Conservation (phyloP, 2,113 vertebrate genomes). For the Phasianus colchicus region DNA sequence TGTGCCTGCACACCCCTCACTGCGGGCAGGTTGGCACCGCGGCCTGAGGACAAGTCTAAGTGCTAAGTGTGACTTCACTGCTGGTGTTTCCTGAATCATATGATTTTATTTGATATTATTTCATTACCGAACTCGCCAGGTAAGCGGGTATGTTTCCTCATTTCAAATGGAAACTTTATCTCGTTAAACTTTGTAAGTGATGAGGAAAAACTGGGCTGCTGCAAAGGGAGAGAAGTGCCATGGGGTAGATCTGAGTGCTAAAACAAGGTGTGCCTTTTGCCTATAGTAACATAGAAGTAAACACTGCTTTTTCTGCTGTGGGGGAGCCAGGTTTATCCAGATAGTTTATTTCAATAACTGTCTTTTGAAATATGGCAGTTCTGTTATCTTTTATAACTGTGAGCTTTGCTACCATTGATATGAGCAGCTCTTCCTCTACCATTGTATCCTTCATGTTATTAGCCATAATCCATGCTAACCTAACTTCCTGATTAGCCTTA, state of each 20-base stretch:
- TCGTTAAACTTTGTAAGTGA: background rate
- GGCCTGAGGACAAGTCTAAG: background rate
- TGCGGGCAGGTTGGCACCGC: background rate
- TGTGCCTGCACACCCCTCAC: background rate
- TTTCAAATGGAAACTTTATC: background rate
- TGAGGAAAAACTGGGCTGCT: background rate
- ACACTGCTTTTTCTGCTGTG: background rate
- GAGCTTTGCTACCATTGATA: background rate
- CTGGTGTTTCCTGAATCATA: background rate
- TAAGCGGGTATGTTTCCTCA: background rate
- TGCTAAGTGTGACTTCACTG: background rate
- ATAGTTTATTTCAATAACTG: background rate
- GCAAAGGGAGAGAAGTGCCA: background rate
- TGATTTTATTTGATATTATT: background rate
- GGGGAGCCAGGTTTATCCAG: background rate
- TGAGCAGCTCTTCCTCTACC: background rate
- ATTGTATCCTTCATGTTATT: background rate
- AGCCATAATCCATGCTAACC: background rate
- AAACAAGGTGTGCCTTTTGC: background rate
- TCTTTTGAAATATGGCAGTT: background rate
- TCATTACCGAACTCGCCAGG: background rate
- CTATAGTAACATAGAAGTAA: background rate
- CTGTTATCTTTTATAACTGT: background rate
- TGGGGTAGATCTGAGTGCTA: background rate
- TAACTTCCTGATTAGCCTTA: background rate